Evolutionary conservation across 2,888 invertebrate species (phyloP), one percentile per base, ranked within the genome.

Genomic region (Bellardia pandia): DNA sequence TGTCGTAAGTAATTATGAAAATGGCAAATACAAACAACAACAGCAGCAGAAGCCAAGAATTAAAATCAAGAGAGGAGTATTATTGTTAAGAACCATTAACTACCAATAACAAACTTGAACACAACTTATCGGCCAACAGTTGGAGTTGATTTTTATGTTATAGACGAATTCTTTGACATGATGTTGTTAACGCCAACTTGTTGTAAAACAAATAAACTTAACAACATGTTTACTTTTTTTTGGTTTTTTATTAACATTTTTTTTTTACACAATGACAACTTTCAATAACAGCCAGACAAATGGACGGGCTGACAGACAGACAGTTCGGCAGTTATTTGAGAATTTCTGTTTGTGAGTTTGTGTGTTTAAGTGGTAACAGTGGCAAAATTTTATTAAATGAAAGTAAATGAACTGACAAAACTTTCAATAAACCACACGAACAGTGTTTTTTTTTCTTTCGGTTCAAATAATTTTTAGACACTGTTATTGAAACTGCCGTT

Each of bases 151-250:
- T 45, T 40, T 75, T 30, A 45, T 53, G 33, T 48, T 68, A 53
- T 45, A 58, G 45, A 79, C 23, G 60, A 56, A 74, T 71, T 40
- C 45, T 66, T 76, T 84, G 79, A 87, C 81, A 81, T 81, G 85
- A 87, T 85, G 85, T 87, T 87, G 87, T 87, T 82, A 85, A 87
- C 87, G 87, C 87, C 87, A 87, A 87, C 87, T 87, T 78, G 81
- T 86, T 85, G 86, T 85, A 71, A 72, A 71, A 83, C 85, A 85
- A 83, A 68, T 64, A 58, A 88, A 78, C 60, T 71, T 77, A 64
- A 79, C 75, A 78, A 82, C 83, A 81, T 85, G 51, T 87, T 78
- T 74, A 69, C 48, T 81, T 84, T 51, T 51, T 16, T 2, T 40
- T 68, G 7, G 40, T 79, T n/a, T 1, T 30, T 48, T 16, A 30